A percentile compares a stretch with the other conserved stretches of the same genome.
These are phyloP conservation scores for Micrasema longulum DNA, from an alignment of 1,140 invertebrate genomes.

Conservation along the genomic window DNA sequence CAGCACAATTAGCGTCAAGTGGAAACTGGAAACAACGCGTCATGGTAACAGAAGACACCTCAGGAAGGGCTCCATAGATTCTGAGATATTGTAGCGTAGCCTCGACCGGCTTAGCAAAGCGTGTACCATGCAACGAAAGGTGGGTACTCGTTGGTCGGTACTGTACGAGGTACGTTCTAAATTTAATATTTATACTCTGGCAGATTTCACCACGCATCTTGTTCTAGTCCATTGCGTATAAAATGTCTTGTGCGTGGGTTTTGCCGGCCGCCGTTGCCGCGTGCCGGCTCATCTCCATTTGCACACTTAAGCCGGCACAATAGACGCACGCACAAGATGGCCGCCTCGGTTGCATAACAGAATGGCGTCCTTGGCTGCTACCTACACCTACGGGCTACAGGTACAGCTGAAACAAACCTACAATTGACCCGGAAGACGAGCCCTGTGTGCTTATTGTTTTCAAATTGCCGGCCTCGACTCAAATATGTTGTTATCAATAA, in stretches of 20 bases:
- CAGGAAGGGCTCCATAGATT: neutral
- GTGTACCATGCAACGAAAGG: conserved; percentile 1
- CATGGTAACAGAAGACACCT: neutral
- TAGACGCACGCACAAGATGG: conserved; percentile 32
- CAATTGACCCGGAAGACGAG: neutral
- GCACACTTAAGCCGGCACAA: conserved; percentile 40
- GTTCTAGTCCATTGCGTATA: conserved; percentile 12
- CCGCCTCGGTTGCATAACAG: conserved; percentile 21
- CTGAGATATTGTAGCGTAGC: neutral
- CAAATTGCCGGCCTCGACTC: neutral
- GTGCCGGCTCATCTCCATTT: conserved; percentile 18
- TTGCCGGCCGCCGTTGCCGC: neutral
- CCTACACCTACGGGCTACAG: too few relatives aligned
- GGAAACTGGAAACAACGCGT: neutral
- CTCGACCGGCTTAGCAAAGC: neutral
- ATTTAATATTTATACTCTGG: neutral
- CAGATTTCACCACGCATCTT: neutral
- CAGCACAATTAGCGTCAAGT: too few relatives aligned
- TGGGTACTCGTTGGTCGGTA: too few relatives aligned
- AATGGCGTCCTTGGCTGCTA: conserved; percentile 35
- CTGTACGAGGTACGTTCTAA: too few relatives aligned
- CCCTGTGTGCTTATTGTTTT: neutral
- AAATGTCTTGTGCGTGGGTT: conserved; percentile 13
- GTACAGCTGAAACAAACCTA: too few relatives aligned
- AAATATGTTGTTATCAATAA: too few relatives aligned